Conservation (phyloP, 2,113 vertebrate species). For the Actenoides hombroni region DNA sequence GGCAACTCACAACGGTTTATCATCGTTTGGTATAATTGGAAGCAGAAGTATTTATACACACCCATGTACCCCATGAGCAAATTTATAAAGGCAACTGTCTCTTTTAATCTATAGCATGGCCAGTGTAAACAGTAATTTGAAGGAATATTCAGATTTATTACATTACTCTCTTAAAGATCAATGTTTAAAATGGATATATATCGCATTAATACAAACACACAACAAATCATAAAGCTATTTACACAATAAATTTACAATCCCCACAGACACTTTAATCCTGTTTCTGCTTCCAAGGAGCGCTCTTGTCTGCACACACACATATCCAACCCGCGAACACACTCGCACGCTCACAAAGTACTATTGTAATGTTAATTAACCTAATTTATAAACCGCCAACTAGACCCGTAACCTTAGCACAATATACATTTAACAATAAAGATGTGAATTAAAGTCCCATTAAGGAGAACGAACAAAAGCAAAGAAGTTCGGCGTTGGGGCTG, state of each 20-base stretch:
- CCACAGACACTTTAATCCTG: conserved; percentile 71
- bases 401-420: conserved; percentile 40
- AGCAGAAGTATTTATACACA: conserved; percentile 82
- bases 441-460: conserved; percentile 49
- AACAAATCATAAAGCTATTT: conserved; percentile 73
- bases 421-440: conserved; percentile 56
- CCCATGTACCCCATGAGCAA: conserved; percentile 64
- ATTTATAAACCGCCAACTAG: conserved; percentile 72
- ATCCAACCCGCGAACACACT: neutral
- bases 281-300: conserved; percentile 55
- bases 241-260: conserved; percentile 72
- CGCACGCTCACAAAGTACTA: neutral
- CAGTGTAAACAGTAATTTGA: conserved; percentile 78
- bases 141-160: conserved; percentile 77
- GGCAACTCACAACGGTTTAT: conserved; percentile 75
- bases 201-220: conserved; percentile 73
- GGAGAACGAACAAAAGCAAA: conserved; percentile 10
- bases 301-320: conserved; percentile 17
- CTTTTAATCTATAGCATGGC: conserved; percentile 80
- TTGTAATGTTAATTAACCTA: conserved; percentile 68
- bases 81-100: conserved; percentile 85
- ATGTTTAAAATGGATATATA: conserved; percentile 77
- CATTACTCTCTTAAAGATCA: conserved; percentile 71
- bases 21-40: conserved; percentile 83
- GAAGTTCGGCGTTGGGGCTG: neutral